phyloP scores from a whole-genome alignment of 2,113 vertebrate genomes.

The Daboia siamensis region DNA sequence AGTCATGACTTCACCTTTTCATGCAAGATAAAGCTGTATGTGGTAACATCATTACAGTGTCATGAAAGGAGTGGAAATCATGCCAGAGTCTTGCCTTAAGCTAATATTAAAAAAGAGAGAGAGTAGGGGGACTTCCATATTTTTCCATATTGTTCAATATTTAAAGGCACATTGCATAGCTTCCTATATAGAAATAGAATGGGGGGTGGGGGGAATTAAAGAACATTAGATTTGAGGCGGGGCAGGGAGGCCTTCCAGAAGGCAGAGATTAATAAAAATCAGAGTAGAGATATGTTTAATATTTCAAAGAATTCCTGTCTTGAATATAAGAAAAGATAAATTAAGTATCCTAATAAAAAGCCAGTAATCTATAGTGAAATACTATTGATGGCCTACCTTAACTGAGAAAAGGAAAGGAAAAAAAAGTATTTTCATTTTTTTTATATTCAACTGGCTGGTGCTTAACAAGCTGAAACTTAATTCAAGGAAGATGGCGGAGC shows the following conservation, averaged over 20 bases:
- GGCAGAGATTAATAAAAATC: constrained; percentile 73
- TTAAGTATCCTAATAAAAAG: constrained; percentile 71
- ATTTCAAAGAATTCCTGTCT: constrained; percentile 76
- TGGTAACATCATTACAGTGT: constrained; percentile 97
- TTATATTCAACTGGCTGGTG: constrained; percentile 65
- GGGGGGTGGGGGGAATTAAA: constrained; percentile 40
- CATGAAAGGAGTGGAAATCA: constrained; percentile 86
- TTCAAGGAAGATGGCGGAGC: neutral
- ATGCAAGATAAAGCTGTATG: constrained; percentile 99
- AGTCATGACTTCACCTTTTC: constrained; percentile 99
- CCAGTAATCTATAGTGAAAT: constrained; percentile 58
- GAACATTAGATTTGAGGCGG: constrained; percentile 52
- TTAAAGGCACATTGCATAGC: constrained; percentile 75
- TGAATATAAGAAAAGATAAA: constrained; percentile 59
- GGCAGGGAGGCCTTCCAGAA: constrained; percentile 71
- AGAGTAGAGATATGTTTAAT: constrained; percentile 78
- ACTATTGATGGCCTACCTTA: constrained; percentile 63
- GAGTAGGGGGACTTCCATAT: constrained; percentile 67
- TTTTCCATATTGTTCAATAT: constrained; percentile 84
- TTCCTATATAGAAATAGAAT: constrained; percentile 72
- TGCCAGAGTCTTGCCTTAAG: constrained; percentile 82
- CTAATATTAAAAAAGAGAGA: constrained; percentile 82
- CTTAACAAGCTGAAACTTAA: neutral
- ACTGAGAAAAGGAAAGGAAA: constrained; percentile 47
- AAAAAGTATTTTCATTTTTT: constrained; percentile 4